phyloP scores from a whole-genome alignment of 2,113 vertebrate genomes.

The Vulpes lagopus region DNA sequence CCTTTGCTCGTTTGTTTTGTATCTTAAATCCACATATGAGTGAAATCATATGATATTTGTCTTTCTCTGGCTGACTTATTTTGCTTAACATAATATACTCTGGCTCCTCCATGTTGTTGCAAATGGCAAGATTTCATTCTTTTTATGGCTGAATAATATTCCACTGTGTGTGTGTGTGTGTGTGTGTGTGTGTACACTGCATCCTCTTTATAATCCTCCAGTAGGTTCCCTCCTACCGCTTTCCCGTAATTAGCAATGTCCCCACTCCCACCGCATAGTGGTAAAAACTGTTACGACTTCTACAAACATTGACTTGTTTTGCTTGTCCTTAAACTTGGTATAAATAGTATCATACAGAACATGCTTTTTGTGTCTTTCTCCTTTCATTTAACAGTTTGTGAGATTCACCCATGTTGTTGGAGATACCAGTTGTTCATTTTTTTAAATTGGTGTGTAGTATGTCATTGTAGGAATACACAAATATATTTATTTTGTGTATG shows the following conservation, averaged over 20 bases:
- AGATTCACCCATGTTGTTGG: not conserved
- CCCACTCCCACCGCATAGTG: not conserved
- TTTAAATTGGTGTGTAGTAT: not conserved
- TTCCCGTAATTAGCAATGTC: not conserved
- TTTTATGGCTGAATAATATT: not conserved
- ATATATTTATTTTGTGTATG: not conserved
- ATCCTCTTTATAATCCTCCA: not conserved
- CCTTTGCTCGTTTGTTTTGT: not conserved
- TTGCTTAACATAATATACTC: not conserved
- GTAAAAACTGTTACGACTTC: not conserved
- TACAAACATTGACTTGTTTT: not conserved
- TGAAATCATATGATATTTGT: not conserved
- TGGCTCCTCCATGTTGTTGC: not conserved
- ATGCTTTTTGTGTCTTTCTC: not conserved
- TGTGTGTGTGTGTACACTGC: not conserved
- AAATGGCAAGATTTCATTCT: not conserved
- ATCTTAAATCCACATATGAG: not conserved
- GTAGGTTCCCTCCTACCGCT: not conserved
- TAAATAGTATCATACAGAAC: not conserved
- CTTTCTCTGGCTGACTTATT: not conserved
- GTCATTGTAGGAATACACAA: not conserved
- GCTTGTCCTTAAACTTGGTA: not conserved
- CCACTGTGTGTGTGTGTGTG: not conserved
- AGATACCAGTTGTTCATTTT: not conserved
- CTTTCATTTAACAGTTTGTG: not conserved